Evolutionary conservation across 1,140 invertebrate genomes (phyloP), one percentile per base, ranked within the genome.

Genomic region (Orussus abietinus): DNA sequence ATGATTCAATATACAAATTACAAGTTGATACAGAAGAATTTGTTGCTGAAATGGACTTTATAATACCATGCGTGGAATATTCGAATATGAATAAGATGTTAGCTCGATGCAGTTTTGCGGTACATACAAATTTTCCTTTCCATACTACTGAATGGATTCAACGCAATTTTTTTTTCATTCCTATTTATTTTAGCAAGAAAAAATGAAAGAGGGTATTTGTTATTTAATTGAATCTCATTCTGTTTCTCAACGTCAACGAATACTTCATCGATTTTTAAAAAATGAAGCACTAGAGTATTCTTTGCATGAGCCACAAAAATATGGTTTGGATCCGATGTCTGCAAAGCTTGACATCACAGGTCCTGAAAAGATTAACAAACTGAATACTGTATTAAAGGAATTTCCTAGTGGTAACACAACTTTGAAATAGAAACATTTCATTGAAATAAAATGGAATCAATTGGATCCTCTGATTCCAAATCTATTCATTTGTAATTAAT

Each of bases 311-410:
- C 38, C 38, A 25, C 49, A 59, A 37, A 10, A 35, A 18, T 48
- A 47, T 29, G 60, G 55, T 12, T 56, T 68, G 12, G 46, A 58
- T 51, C 39, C 54, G 2, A 40, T 40, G 4, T 46, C 60, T 38
- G 41, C 65, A 5, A 55, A 59, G 30, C 61, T 60, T 22, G 41
- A 60, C 39, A 22, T 43, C 5, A n/a, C n/a, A n/a, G 43, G 52
- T 28, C 32, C 49, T 22, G 12, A 45, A 28, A 12, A 47, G 11
- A 15, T 15, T 73, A 33, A 34, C 51, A 9, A 66, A 57, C 25
- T 69, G 70, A 42, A n/a, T n/a, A n/a, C n/a, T n/a, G n/a, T n/a
- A n/a, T 45, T 75, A 15, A 53, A 62, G 19, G 69, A 75, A 45
- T 34, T 75, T 3, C 74, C 74, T 9, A 63, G 72, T 53, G 72